These are phyloP conservation scores for Sciurus vulgaris DNA, from an alignment of 2,797 vertebrate species.

Conservation along the genomic window DNA sequence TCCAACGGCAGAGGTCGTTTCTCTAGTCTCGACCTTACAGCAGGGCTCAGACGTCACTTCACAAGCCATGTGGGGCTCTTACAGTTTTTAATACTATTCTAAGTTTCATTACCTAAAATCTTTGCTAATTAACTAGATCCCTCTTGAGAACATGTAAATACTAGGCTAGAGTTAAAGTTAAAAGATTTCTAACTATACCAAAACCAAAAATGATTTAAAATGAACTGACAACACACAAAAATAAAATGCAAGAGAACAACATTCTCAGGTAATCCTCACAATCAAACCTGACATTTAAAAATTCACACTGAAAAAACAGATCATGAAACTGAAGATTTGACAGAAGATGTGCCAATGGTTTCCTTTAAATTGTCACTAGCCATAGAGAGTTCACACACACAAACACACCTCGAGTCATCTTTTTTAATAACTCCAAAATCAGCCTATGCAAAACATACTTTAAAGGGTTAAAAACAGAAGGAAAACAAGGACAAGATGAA, in stretches of 20 bases:
- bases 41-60: background rate
- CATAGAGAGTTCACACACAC: background rate
- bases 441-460: background rate
- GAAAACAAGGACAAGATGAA: background rate
- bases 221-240: background rate
- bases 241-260: background rate
- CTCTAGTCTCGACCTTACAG: background rate
- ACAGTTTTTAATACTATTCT: background rate
- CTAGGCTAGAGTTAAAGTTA: background rate
- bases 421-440: background rate
- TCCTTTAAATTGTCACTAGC: background rate
- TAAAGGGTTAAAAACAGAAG: background rate
- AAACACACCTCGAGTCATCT: background rate
- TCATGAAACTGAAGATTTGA: background rate
- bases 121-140: conserved; percentile 42
- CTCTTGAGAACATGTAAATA: conserved; percentile 28
- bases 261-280: background rate
- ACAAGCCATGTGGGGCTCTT: background rate
- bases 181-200: conserved; percentile 9
- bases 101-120: conserved; percentile 48
- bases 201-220: conserved; percentile 28
- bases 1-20: background rate
- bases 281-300: conserved; percentile 34
- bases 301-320: background rate
- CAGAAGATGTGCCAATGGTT: background rate